These are phyloP conservation scores for Campopleginae sp. DNA, from an alignment of 2,888 invertebrate species.

Conservation along the genomic window DNA sequence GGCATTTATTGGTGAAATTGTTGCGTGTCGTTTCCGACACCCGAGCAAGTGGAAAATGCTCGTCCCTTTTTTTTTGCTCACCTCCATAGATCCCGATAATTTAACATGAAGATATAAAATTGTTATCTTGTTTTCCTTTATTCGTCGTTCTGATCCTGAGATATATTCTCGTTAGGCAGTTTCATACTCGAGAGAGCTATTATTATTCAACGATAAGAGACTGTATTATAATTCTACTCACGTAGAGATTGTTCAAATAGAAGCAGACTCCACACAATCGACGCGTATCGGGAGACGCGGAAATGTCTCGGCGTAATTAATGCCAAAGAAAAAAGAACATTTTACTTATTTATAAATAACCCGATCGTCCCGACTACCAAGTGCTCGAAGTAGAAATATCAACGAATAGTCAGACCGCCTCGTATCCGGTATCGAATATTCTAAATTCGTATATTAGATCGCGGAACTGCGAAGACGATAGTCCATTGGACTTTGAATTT, in stretches of 20 bases:
- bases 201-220: constrained; percentile 51
- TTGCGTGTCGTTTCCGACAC: not conserved
- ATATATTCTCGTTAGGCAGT: constrained; percentile 42
- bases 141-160: not conserved
- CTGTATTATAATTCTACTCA: constrained; percentile 28
- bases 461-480: not conserved
- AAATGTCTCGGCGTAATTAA: not conserved
- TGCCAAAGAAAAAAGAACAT: not conserved
- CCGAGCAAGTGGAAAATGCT: constrained; percentile 5
- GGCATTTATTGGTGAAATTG: not conserved
- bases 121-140: not conserved
- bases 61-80: not conserved
- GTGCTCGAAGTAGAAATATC: constrained; percentile 35
- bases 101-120: not conserved
- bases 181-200: constrained; percentile 7
- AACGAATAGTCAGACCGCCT: constrained; percentile 28
- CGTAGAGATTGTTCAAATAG: constrained; percentile 9
- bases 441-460: constrained; percentile 22
- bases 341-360: constrained; percentile 3
- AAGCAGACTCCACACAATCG: constrained; percentile 3
- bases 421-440: constrained; percentile 25
- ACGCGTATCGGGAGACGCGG: not conserved
- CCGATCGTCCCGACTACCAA: not conserved
- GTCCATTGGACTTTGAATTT: not conserved
- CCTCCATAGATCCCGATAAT: not conserved